Base-by-base conservation (phyloP, 2,888 invertebrate species). In the Trissonchulus latispiculum region DNA sequence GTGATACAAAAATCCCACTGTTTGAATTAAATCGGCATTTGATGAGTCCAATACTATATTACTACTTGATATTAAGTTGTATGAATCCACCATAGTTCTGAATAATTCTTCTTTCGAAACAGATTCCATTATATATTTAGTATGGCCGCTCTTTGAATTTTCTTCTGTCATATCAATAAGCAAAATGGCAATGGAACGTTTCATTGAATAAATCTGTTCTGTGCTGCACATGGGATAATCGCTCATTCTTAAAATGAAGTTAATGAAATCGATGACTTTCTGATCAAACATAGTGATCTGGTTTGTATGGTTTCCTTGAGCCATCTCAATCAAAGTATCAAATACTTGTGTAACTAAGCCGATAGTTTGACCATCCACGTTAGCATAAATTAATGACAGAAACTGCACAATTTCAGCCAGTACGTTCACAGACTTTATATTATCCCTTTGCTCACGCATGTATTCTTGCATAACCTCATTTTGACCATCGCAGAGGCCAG, bases 401-500 rank as follows among this genome's bases (percentile, higher is more conserved):
- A 84, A 83, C n/a, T 79, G 77, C 1, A 82, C 80, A 1, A 82
- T 80, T 76, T 83, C 83, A 1, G 80, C 81, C 2, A 83, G 80
- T 69, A 83, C 76, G 75, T 83, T 83, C 62, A 84, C 81, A 15
- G 82, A 82, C 76, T 83, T 84, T 73, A 83, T 83, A 78, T 84
- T 84, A 77, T 83, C 83, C n/a, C 81, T 82, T 76, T 83, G 83
- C 72, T 84, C 83, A 69, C 83, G 73, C 35, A 83, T 77, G 75
- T 84, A 83, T 33, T 68, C 79, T 82, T 84, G 77, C n/a, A 83
- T 77, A 1, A 78, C 80, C n/a, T 72, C 72, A 76, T 83, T 80
- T 76, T 84, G 83, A 61, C 83, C 83, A 76, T 83, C 83, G 77
- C 83, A 83, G 82, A 83, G 82, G n/a, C 80, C 78, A 23, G 82